Evolutionary conservation across 2,797 vertebrate genomes (phyloP).

Genomic region (Characodon lateralis): DNA sequence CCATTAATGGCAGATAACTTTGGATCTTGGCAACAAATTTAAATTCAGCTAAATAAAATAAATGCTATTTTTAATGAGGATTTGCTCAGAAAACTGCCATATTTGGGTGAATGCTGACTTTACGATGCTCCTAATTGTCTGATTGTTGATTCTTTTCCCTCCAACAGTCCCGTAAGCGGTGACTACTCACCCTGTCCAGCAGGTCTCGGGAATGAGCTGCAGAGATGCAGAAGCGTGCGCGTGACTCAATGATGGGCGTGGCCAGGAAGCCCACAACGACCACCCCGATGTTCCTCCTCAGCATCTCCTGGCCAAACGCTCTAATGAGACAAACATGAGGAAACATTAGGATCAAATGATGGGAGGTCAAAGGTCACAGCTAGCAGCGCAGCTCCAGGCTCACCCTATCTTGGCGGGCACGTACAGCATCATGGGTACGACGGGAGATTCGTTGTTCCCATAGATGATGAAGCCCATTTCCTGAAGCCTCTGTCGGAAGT

Average conservation of each 20-base stretch:
- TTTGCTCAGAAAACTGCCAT: no score
- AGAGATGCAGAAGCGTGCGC: conserved; percentile 94
- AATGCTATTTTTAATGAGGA: no score
- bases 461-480: conserved; percentile 97
- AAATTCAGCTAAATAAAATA: no score
- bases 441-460: conserved; percentile 92
- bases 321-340: conserved; percentile 63
- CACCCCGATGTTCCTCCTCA: conserved; percentile 92
- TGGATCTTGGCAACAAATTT: no score
- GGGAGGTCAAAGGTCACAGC: neutral
- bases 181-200: conserved; percentile 85
- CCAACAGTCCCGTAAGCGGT: neutral
- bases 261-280: conserved; percentile 96
- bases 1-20: no score
- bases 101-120: no score
- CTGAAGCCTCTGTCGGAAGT: conserved; percentile 89
- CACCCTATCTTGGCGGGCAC: conserved; percentile 97
- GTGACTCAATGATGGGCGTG: conserved; percentile 95
- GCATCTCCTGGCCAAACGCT: conserved; percentile 94
- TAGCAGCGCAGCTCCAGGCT: conserved; percentile 26
- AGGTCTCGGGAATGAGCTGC: conserved; percentile 91
- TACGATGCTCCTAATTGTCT: no score
- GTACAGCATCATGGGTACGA: conserved; percentile 96
- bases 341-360: fast-evolving
- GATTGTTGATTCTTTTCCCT: no score